Evolutionary conservation across 2,113 vertebrate genomes (phyloP).

Genomic region (Dipodomys merriami): DNA sequence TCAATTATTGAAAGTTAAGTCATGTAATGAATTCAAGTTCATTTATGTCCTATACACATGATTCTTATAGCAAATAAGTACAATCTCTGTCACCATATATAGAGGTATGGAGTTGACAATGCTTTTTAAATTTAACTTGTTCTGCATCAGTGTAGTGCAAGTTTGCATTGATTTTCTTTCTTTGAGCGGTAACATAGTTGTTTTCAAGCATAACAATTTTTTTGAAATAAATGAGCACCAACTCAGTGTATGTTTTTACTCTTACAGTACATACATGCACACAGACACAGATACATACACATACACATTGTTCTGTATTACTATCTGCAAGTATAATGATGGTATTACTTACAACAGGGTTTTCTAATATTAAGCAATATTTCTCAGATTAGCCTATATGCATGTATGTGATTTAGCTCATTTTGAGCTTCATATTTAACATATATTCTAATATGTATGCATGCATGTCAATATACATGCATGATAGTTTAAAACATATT

Average conservation of each 20-base stretch:
- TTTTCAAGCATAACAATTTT: neutral
- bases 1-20: neutral
- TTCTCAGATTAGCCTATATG: neutral
- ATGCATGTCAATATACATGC: neutral
- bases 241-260: neutral
- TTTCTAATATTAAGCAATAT: neutral
- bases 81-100: neutral
- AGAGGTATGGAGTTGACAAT: neutral
- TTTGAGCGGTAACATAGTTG: neutral
- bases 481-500: neutral
- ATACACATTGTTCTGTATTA: neutral
- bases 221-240: neutral
- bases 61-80: neutral
- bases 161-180: neutral
- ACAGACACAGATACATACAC: neutral
- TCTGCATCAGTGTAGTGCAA: neutral
- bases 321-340: neutral
- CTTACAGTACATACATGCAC: neutral
- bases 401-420: neutral
- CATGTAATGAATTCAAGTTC: neutral
- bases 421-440: neutral
- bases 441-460: neutral
- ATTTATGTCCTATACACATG: neutral
- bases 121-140: neutral
- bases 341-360: neutral